Percentiles rank a stretch among this genome's conserved stretches.
phyloP scores from a whole-genome alignment of 1,140 invertebrate species.

The Trichonephila inaurata region DNA sequence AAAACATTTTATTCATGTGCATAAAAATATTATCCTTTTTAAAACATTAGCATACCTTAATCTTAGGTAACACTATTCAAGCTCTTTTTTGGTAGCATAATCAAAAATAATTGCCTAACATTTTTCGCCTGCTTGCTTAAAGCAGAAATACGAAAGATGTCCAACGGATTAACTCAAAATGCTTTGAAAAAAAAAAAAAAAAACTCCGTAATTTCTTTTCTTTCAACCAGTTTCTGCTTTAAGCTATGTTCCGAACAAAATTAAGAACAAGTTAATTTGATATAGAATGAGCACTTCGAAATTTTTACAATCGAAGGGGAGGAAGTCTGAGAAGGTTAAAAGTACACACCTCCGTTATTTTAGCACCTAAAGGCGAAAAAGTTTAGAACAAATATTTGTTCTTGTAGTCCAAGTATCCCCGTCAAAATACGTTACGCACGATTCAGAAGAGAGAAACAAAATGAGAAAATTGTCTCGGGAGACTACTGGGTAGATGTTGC shows the following conservation, averaged over 20 bases:
- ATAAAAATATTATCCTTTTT: neutral
- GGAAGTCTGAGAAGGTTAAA: constrained; percentile 10
- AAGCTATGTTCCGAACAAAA: neutral
- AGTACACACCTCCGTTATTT: constrained; percentile 35
- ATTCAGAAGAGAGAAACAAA: neutral
- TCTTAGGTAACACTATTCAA: neutral
- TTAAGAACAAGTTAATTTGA: constrained; percentile 62
- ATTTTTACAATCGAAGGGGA: constrained; percentile 17
- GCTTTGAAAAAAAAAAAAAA: neutral
- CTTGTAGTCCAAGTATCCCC: neutral
- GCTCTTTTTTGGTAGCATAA: neutral
- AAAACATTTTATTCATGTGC: neutral
- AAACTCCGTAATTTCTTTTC: neutral
- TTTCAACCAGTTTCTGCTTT: neutral
- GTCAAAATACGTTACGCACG: neutral
- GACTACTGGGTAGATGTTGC: neutral
- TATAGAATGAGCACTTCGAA: constrained; percentile 26
- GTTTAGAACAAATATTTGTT: constrained; percentile 59
- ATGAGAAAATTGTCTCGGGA: constrained; percentile 49
- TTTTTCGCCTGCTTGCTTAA: neutral
- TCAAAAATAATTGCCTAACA: neutral
- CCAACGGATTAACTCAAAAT: neutral
- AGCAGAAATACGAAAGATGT: neutral
- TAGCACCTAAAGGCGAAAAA: constrained; percentile 65
- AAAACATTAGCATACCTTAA: neutral